Evolutionary conservation across 2,113 vertebrate species (phyloP), one percentile per base, ranked within the genome.

Genomic region (Dipodomys merriami): DNA sequence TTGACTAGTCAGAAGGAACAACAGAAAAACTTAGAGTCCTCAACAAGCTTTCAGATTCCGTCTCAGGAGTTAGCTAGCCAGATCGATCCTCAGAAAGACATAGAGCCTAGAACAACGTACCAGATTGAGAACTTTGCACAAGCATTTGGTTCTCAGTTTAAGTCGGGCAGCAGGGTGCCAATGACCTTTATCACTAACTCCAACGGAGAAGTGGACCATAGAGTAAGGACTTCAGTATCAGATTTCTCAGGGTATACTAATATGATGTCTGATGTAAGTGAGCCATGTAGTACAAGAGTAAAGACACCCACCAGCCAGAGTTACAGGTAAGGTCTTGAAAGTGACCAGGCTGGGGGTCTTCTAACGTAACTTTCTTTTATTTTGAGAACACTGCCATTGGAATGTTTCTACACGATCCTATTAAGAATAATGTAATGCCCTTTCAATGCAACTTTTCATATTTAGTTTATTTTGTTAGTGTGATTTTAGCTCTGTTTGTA

Each of bases 161-260:
- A 99, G 98, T 98, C 99, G 97, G 99, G 99, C 96, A 98, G 99
- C 97, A 98, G 99, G 98, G 99, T 99, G 98, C 99, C 99, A 97
- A 99, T 99, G 98, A 98, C 99, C 97, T 99, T 99, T 95, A 98
- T 99, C 96, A 95, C 97, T 95, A 99, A 99, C 98, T 99, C 99
- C 89, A 99, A 98, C 96, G 98, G 99, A 97, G 99, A 99, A 98
- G 99, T 99, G 94, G 99, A 99, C 98, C 99, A 99, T 97, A 98
- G 99, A 98, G 98, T 99, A 98, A 98, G 99, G 98, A 99, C 99
- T 99, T 98, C 99, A 93, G 99, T 99, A 98, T 99, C 99, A 98
- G 99, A 99, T 99, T 99, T 99, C 99, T 99, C 99, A 99, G 99
- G 99, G 99, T 99, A 99, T 99, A 99, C 99, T 98, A 99, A 99